These are phyloP conservation scores for Halichoeres trimaculatus DNA, from an alignment of 2,113 vertebrate species.

Conservation along the genomic window DNA sequence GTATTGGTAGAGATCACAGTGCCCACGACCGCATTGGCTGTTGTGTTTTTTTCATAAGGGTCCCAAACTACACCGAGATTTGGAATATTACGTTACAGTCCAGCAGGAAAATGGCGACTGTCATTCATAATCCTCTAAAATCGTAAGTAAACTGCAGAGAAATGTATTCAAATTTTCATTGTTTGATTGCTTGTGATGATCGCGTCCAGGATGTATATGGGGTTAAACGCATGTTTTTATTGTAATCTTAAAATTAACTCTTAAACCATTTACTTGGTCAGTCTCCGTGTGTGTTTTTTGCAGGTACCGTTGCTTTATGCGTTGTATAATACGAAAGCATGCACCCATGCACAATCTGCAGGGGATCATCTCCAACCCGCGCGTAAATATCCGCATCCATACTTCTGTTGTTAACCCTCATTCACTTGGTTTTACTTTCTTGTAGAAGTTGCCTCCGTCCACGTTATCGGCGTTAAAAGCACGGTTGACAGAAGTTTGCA, in stretches of 20 bases:
- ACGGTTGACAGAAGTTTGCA: slow-evolving; percentile 40
- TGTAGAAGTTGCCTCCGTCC: slow-evolving; percentile 43
- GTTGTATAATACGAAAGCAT: slow-evolving; percentile 20
- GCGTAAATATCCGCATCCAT: slow-evolving; percentile 27
- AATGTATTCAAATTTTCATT: background rate
- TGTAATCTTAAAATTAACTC: slow-evolving; percentile 7
- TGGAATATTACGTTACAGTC: slow-evolving; percentile 98
- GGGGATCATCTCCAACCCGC: slow-evolving; percentile 1
- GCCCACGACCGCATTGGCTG: slow-evolving; percentile 86
- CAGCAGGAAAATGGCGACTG: slow-evolving; percentile 98
- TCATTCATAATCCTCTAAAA: slow-evolving; percentile 99
- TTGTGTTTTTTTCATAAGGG: slow-evolving; percentile 77
- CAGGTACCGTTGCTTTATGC: slow-evolving; percentile 33
- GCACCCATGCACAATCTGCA: slow-evolving; percentile 20
- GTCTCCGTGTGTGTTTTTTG: slow-evolving; percentile 28
- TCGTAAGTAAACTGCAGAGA: slow-evolving; percentile 88
- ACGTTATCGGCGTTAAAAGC: background rate
- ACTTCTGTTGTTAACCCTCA: background rate
- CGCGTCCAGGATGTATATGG: background rate
- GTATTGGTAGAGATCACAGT: slow-evolving; percentile 88
- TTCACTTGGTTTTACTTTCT: slow-evolving; percentile 22
- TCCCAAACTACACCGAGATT: slow-evolving; percentile 88
- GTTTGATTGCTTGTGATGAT: background rate
- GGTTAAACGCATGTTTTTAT: slow-evolving; percentile 3
- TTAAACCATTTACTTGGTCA: slow-evolving; percentile 16